Percentiles rank a stretch among this genome's conserved stretches.
Evolutionary conservation across 2,888 invertebrate genomes (phyloP).

Genomic region (Stenoptilia bipunctidactyla): DNA sequence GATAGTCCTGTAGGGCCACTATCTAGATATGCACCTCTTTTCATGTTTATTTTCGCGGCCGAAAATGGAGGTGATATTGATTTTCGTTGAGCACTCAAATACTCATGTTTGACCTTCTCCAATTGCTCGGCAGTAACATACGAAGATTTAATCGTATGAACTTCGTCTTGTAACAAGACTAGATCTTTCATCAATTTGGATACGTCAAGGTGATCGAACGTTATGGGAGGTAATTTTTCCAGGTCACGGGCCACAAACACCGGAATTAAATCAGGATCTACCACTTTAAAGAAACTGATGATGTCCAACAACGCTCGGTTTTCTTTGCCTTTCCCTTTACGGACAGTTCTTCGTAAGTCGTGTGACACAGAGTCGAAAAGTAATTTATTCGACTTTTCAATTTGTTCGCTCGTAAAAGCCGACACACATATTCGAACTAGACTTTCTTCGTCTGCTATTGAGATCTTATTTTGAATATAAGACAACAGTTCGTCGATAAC

Average conservation of each 20-base stretch:
- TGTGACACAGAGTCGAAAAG: conserved; percentile 13
- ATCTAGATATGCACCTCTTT: conserved; percentile 7
- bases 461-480: conserved; percentile 3
- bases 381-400: conserved; percentile 12
- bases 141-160: conserved; percentile 1
- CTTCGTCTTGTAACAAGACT: not conserved
- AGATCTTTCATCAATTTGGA: conserved; percentile 4
- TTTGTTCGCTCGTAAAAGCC: conserved; percentile 11
- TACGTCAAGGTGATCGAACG: conserved; percentile 8
- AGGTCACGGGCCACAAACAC: conserved; percentile 8
- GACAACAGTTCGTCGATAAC: not conserved
- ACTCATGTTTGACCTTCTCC: no score
- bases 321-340: conserved; percentile 14
- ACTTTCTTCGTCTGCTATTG: conserved; percentile 7
- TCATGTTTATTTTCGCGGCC: conserved; percentile 4
- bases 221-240: conserved; percentile 6
- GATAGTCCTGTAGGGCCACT: conserved; percentile 10
- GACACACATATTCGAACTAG: conserved; percentile 11
- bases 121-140: conserved; percentile 3
- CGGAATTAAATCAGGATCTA: conserved; percentile 4
- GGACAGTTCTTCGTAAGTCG: conserved; percentile 6
- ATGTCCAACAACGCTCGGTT: conserved; percentile 12
- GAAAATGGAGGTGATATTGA: no score
- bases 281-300: conserved; percentile 11
- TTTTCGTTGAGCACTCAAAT: no score